Evolutionary conservation across 2,888 invertebrate genomes (phyloP), one percentile per base, ranked within the genome.

Genomic region (Dinocampus coccinellae): DNA sequence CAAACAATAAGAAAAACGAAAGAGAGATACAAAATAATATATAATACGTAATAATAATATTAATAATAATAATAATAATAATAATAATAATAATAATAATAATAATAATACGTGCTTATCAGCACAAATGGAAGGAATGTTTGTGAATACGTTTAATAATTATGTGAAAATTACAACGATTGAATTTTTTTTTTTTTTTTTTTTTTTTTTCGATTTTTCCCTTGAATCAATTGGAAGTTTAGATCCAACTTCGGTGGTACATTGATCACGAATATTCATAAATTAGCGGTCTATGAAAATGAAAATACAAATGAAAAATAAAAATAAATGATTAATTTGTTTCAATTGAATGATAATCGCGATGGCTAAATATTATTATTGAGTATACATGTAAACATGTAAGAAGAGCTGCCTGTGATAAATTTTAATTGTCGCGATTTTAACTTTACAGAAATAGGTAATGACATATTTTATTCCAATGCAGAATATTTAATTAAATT

Each of bases 61-160:
- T 26, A 26, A 52, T 47, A 42, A 34, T 57, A 20, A 60, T 36
- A 26, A 58, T 24, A 69, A 55, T 34, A 16, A 36, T 36, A 57
- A 39, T 53, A 63, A 39, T 6, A 29, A 3, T 29, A 13, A 24
- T 3, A 26, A 47, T 55, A 63, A 64, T 26, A 58, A 70, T 64
- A 33, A 70, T n/a, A 70, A 58, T 57, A 58, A 26, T 53, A 36
- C 55, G 66, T 61, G 67, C 72, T 72, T 63, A 62, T 72, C 67
- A 73, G 65, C 66, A 75, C 64, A 68, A 72, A 64, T 75, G 70
- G 69, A 75, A 75, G 75, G 73, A 75, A 75, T 75, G 72, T 58
- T 68, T 64, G 70, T 57, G 73, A 70, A 69, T 64, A 67, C 60
- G 6, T 57, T 22, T 57, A 24, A 9, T 26, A 69, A 70, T 47